Percentiles rank a stretch among this genome's conserved stretches.
Conservation (phyloP, 2,888 invertebrate species). For the Leptinotarsa peninsularis region DNA sequence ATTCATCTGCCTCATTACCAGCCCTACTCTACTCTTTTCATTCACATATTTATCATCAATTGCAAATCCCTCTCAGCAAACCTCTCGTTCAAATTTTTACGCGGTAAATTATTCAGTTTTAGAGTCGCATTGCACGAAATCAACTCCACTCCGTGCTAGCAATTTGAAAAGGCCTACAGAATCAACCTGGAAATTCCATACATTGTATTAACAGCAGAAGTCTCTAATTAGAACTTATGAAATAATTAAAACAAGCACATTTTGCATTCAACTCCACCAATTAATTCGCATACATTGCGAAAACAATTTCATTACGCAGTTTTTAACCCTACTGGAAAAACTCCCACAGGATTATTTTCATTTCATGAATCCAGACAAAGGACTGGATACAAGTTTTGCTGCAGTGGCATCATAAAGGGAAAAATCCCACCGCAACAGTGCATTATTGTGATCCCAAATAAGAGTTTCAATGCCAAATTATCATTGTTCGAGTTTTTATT, state of each 20-base stretch:
- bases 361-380: neutral
- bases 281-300: neutral
- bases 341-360: neutral
- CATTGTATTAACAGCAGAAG: neutral
- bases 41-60: too few species aligned
- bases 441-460: neutral
- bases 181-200: neutral
- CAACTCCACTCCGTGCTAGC: too few species aligned
- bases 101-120: too few species aligned
- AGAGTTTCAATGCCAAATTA: too few species aligned
- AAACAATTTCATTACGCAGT: conserved; percentile 9
- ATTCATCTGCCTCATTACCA: too few species aligned
- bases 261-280: neutral
- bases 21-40: too few species aligned
- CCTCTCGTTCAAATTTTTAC: too few species aligned
- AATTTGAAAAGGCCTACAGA: neutral
- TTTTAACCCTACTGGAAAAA: neutral
- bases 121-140: too few species aligned
- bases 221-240: conserved; percentile 7
- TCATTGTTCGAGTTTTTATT: too few species aligned
- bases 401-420: neutral
- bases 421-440: neutral
- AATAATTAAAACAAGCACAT: neutral
- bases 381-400: neutral
- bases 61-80: too few species aligned